Conservation (phyloP, 2,113 vertebrate genomes). For the Antennarius striatus region DNA sequence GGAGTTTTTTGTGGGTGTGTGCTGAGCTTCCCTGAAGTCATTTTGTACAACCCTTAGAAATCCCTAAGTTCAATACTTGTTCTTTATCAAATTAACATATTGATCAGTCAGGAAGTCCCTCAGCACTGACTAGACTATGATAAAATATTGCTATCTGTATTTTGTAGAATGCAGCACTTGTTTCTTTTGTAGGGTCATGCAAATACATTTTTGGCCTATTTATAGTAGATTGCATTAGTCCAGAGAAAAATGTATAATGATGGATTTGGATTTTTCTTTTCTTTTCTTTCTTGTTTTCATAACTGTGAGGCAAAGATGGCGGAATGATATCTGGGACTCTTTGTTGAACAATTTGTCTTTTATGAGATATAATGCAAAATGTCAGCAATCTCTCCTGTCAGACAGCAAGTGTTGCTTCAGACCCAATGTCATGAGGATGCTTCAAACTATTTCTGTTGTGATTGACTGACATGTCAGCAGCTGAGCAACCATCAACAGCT, state of each 20-base stretch:
- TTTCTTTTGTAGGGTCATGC: constrained; percentile 46
- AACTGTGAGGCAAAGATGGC: constrained; percentile 10
- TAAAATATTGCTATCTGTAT: constrained; percentile 60
- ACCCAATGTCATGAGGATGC: constrained; percentile 50
- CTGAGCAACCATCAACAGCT: constrained; percentile 71
- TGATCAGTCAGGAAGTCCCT: constrained; percentile 65
- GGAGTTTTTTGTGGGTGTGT: constrained; percentile 39
- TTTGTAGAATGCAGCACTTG: constrained; percentile 53
- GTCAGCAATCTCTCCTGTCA: constrained; percentile 53
- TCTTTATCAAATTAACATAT: constrained; percentile 73
- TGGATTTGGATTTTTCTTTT: no score
- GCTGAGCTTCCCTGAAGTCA: constrained; percentile 45
- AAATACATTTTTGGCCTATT: constrained; percentile 32
- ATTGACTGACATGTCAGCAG: constrained; percentile 70
- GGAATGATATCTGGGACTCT: constrained; percentile 16
- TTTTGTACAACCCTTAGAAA: constrained; percentile 55
- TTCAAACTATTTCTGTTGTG: constrained; percentile 64
- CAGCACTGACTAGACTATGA: constrained; percentile 46
- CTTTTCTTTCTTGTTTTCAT: neutral
- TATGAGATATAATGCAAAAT: constrained; percentile 57
- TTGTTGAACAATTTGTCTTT: constrained; percentile 52
- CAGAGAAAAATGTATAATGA: no score
- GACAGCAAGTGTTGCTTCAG: constrained; percentile 42
- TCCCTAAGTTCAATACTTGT: constrained; percentile 66
- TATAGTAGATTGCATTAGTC: constrained; percentile 11